phyloP scores from a whole-genome alignment of 2,113 vertebrate genomes.

The Cephalopholis sonnerati region DNA sequence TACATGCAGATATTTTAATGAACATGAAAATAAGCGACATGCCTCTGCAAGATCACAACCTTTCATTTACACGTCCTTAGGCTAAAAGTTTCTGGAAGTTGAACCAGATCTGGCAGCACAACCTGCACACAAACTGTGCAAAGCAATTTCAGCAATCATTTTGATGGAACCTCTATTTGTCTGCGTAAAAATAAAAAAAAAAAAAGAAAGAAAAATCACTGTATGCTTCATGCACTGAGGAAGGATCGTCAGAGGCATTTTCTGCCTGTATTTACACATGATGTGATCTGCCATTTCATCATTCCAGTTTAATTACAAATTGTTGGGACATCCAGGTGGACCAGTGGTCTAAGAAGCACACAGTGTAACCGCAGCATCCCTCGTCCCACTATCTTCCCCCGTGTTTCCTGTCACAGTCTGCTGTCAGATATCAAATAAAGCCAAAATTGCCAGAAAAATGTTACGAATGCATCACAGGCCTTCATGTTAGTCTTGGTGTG shows the following conservation, averaged over 20 bases:
- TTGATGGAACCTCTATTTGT: not conserved
- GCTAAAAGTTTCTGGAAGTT: not conserved
- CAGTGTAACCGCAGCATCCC: not conserved
- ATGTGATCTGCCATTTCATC: slow-evolving; percentile 38
- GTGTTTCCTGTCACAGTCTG: not conserved
- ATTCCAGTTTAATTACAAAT: slow-evolving; percentile 38
- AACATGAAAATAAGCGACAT: not conserved
- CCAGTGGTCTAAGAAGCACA: not conserved
- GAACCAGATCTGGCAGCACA: not conserved
- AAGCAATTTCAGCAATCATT: slow-evolving; percentile 21
- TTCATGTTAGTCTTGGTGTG: slow-evolving; percentile 18
- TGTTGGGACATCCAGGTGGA: not conserved
- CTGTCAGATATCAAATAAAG: not conserved
- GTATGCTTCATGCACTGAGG: slow-evolving; percentile 32
- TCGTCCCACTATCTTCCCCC: not conserved
- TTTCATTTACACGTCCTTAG: not conserved
- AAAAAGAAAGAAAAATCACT: not conserved
- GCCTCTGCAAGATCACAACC: not conserved
- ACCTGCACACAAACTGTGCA: not conserved
- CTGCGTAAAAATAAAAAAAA: too few species aligned
- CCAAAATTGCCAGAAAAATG: not conserved
- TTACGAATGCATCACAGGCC: slow-evolving; percentile 32
- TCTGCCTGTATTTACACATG: slow-evolving; percentile 17
- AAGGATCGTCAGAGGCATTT: not conserved
- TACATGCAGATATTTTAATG: not conserved